These are phyloP conservation scores for Spodoptera littoralis DNA, from an alignment of 2,888 invertebrate species.

Conservation along the genomic window DNA sequence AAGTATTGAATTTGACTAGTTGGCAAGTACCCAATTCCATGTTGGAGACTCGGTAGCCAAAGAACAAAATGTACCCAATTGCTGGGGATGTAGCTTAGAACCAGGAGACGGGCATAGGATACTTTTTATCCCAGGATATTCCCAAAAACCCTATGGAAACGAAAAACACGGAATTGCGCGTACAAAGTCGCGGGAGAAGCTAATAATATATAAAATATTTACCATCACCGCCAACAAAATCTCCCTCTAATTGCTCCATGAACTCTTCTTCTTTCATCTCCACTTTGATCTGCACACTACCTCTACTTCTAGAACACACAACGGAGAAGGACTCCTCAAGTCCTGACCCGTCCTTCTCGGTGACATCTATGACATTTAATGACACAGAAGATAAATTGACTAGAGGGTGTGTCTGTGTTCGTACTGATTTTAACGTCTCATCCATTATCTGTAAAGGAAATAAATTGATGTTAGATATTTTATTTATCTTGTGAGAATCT, in stretches of 20 bases:
- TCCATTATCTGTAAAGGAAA: conserved; percentile 60
- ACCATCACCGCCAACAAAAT: conserved; percentile 68
- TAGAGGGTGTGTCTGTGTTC: conserved; percentile 54
- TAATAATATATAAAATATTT: conserved; percentile 2
- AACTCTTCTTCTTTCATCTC: conserved; percentile 72
- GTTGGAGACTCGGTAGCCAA: no score
- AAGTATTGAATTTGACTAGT: no score
- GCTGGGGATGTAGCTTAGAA: no score
- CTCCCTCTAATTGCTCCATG: conserved; percentile 59
- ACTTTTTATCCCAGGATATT: no score
- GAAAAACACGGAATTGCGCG: no score
- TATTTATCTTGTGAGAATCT: no score
- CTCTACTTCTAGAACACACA: conserved; percentile 35
- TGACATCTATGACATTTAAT: conserved; percentile 58
- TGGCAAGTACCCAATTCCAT: no score
- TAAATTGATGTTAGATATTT: background rate
- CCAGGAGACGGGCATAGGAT: no score
- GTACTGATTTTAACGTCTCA: conserved; percentile 52
- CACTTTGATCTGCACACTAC: conserved; percentile 61
- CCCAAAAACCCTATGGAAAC: no score
- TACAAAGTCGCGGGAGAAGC: no score
- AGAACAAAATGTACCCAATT: no score
- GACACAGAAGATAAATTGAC: conserved; percentile 52
- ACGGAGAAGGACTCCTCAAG: conserved; percentile 52
- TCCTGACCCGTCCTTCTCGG: conserved; percentile 33